Percentiles rank a stretch among this genome's conserved stretches.
phyloP scores from a whole-genome alignment of 2,888 invertebrate genomes.

The Adela reaumurella region DNA sequence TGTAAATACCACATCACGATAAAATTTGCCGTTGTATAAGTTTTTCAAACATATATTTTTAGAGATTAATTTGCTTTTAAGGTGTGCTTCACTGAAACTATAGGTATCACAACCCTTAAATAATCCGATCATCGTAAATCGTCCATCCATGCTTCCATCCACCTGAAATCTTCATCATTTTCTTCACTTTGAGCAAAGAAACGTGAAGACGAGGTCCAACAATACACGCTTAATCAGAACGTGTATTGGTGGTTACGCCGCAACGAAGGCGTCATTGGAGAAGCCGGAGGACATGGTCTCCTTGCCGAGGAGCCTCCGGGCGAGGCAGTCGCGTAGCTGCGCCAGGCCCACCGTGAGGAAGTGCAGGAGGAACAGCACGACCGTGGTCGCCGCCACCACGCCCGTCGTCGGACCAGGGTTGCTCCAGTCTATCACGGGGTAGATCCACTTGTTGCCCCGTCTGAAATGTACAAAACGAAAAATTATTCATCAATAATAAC shows the following conservation, averaged over 20 bases:
- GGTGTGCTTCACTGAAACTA: no score
- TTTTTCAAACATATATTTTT: no score
- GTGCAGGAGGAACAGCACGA: slow-evolving; percentile 60
- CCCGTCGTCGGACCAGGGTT: slow-evolving; percentile 57
- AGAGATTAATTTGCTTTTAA: no score
- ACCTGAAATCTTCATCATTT: no score
- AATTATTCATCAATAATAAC: neutral
- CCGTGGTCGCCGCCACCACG: slow-evolving; percentile 55
- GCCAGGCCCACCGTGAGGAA: slow-evolving; percentile 52
- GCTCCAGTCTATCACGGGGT: slow-evolving; percentile 75
- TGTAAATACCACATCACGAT: no score
- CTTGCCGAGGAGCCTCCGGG: slow-evolving; percentile 14
- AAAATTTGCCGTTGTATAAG: no score
- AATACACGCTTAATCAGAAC: no score
- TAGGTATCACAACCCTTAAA: no score
- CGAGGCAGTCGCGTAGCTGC: slow-evolving; percentile 33
- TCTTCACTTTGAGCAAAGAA: no score
- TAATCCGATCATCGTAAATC: no score
- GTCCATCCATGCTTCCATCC: no score
- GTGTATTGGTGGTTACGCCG: neutral
- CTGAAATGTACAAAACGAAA: slow-evolving; percentile 33
- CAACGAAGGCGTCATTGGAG: neutral
- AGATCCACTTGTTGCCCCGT: slow-evolving; percentile 62
- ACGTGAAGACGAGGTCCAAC: no score
- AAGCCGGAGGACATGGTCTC: neutral